phyloP scores from a whole-genome alignment of 2,113 vertebrate genomes.

The Equus przewalskii region DNA sequence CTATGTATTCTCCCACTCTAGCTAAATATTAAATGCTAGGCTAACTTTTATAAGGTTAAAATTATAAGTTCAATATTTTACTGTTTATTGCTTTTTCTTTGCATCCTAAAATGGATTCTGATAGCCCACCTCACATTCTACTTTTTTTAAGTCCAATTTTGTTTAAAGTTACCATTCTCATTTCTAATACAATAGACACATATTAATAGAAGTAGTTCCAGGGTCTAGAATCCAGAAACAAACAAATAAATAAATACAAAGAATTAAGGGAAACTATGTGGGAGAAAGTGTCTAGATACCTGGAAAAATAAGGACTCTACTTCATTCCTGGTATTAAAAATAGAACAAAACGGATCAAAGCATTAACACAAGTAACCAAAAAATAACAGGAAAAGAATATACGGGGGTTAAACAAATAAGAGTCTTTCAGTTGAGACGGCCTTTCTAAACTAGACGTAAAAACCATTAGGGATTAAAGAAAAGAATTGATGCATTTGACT shows the following conservation, averaged over 20 bases:
- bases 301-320: not conserved
- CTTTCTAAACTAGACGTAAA: not conserved
- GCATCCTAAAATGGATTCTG: not conserved
- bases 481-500: not conserved
- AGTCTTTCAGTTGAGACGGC: rapidly evolving
- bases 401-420: not conserved
- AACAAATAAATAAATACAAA: not conserved
- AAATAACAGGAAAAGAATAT: not conserved
- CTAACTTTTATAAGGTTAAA: not conserved
- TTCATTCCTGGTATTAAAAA: not conserved
- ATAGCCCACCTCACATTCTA: not conserved
- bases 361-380: not conserved
- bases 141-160: not conserved
- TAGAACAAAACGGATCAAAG: not conserved
- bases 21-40: not conserved
- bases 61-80: not conserved
- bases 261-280: not conserved
- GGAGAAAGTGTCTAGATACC: not conserved
- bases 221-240: not conserved
- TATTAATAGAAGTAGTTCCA: not conserved
- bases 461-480: not conserved
- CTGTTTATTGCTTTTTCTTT: not conserved
- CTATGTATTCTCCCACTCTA: not conserved
- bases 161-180: not conserved
- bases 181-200: not conserved